Conservation (phyloP, 1,140 invertebrate genomes). For the Phocides pigmalion region DNA sequence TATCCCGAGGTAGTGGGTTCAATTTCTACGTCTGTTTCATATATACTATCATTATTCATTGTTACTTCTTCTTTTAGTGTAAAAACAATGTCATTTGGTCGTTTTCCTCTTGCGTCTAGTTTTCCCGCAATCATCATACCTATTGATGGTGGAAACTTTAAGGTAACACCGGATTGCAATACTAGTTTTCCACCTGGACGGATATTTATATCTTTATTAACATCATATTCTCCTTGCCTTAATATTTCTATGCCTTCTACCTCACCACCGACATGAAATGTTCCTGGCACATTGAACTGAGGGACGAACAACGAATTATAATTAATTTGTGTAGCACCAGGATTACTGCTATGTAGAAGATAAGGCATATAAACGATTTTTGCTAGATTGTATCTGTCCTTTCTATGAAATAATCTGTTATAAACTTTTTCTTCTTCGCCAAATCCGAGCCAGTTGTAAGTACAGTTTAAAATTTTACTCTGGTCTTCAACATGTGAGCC, state of each 20-base stretch:
- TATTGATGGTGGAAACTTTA: conserved; percentile 94
- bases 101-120: conserved; percentile 91
- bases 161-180: conserved; percentile 93
- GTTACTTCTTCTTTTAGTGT: conserved; percentile 90
- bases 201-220: conserved; percentile 95
- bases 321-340: conserved; percentile 90
- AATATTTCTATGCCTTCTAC: conserved; percentile 94
- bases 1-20: conserved; percentile 84
- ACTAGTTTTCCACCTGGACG: conserved; percentile 94
- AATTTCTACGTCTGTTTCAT: conserved; percentile 83
- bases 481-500: conserved; percentile 97
- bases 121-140: conserved; percentile 98
- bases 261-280: conserved; percentile 92
- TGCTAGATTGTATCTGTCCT: conserved; percentile 96
- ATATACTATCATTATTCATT: conserved; percentile 86
- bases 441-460: conserved; percentile 96
- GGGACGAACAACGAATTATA: conserved; percentile 90
- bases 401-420: conserved; percentile 93
- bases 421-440: conserved; percentile 91
- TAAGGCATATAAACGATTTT: conserved; percentile 94
- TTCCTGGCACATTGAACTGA: conserved; percentile 87
- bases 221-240: conserved; percentile 91
- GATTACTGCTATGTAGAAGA: conserved; percentile 92
- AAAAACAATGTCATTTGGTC: conserved; percentile 90
- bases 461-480: conserved; percentile 96